Base-by-base conservation (phyloP, 2,113 vertebrate species). In the Pygoscelis antarcticus region DNA sequence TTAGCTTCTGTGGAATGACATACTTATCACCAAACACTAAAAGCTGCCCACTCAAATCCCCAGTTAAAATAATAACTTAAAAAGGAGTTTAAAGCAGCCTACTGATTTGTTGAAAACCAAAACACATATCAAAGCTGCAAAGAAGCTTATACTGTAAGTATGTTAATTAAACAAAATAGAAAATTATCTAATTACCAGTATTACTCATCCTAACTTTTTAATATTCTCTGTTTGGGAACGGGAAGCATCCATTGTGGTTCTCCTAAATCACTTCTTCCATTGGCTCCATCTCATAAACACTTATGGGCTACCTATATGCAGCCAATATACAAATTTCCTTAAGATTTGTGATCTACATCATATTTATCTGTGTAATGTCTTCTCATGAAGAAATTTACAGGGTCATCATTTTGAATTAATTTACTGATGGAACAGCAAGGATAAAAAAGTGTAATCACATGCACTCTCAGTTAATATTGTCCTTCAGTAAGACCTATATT, bases 111-210 rank as follows among this genome's bases (percentile, higher is more conserved):
- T 90, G 83, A 77, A 95, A 88, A 97, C 34, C 34, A 85, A 97
- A 97, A 91, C 14, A 90, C 18, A 86, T 90, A 87, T 85, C 52
- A 91, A 91, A 95, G 38, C 58, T 78, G 27, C 17, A 89, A 88
- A 96, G 80, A 66, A 16, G 64, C 49, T 94, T 93, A 87, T 94
- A 58, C 14, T 94, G 55, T 90, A 95, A 93, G 13, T 54, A 95
- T 94, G 75, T 93, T 97, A 95, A 93, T 85, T 76, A 70, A 91
- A 86, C n/a, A 90, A 97, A 95, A 90, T 11, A 90, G 46, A 86
- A 86, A 94, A 79, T 64, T 21, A 87, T 70, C 44, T 97, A 78
- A 96, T 96, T 96, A 57, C 49, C 7, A 82, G 11, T 52, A 77
- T 90, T 97, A 55, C 13, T 95, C 55, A 86, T 79, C 9, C 70